A percentile compares a stretch with the other conserved stretches of the same genome.
Conservation (phyloP, 2,113 vertebrate genomes). For the Carassius carassius region DNA sequence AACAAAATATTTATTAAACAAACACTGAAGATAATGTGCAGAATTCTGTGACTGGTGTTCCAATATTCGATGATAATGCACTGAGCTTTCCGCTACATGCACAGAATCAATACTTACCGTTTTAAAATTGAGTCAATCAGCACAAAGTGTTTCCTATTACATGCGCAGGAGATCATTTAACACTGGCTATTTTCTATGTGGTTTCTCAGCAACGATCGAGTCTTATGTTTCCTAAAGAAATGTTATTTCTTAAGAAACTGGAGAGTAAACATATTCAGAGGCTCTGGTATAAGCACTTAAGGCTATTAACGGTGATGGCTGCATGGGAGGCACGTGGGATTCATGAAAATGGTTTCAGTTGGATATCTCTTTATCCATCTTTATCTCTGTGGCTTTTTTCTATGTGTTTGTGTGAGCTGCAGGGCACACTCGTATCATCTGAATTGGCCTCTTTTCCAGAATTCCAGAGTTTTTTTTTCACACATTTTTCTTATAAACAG, state of each 20-base stretch:
- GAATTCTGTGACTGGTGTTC: neutral
- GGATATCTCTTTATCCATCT: conserved; percentile 8
- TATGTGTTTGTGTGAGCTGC: neutral
- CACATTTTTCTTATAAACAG: conserved; percentile 11
- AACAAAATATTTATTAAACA: neutral
- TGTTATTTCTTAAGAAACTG: neutral
- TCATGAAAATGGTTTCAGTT: conserved; percentile 5
- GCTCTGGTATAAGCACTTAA: neutral
- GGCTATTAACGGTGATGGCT: neutral
- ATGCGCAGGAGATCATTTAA: neutral
- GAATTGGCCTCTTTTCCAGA: neutral
- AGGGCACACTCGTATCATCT: neutral
- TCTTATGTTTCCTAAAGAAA: neutral
- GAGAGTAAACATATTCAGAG: conserved; percentile 14
- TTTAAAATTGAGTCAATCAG: neutral
- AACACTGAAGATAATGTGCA: neutral
- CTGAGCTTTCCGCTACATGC: neutral
- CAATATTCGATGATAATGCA: neutral
- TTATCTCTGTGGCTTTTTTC: neutral
- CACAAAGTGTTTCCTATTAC: neutral
- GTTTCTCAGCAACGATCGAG: neutral
- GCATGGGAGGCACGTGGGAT: neutral
- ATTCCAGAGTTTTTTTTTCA: neutral
- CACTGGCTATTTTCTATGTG: neutral
- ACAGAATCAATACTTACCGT: neutral